Percentiles rank a stretch among this genome's conserved stretches.
These are phyloP conservation scores for Parotia lawesii DNA, from an alignment of 2,113 vertebrate genomes.

Conservation along the genomic window DNA sequence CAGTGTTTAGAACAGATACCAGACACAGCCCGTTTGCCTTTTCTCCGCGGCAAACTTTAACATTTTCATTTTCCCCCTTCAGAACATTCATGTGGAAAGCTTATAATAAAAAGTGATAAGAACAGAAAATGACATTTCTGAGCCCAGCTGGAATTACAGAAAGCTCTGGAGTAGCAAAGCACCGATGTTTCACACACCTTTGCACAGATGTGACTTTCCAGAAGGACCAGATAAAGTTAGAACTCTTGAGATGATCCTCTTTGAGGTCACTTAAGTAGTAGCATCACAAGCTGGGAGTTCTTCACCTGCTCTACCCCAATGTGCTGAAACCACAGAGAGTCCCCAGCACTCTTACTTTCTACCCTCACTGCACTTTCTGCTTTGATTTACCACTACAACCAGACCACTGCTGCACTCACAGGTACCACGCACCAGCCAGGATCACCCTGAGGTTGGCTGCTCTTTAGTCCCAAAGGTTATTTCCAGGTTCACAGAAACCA, in stretches of 20 bases:
- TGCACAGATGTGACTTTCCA: neutral
- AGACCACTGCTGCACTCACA: neutral
- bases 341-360: neutral
- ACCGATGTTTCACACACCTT: neutral
- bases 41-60: neutral
- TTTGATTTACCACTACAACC: neutral
- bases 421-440: neutral
- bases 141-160: neutral
- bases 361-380: neutral
- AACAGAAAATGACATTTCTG: neutral
- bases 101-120: neutral
- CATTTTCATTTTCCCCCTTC: neutral
- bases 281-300: neutral
- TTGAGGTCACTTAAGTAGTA: neutral
- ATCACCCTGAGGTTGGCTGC: neutral
- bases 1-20: neutral
- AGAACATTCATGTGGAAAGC: neutral
- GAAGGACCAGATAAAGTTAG: neutral
- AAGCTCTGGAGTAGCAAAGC: neutral
- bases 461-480: neutral
- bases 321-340: neutral
- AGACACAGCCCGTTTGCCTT: neutral
- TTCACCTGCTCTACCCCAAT: neutral
- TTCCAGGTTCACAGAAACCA: neutral
- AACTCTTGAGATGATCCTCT: neutral